A percentile compares a stretch with the other conserved stretches of the same genome.
Conservation (phyloP, 2,113 vertebrate genomes). For the Pterophyllum scalare region DNA sequence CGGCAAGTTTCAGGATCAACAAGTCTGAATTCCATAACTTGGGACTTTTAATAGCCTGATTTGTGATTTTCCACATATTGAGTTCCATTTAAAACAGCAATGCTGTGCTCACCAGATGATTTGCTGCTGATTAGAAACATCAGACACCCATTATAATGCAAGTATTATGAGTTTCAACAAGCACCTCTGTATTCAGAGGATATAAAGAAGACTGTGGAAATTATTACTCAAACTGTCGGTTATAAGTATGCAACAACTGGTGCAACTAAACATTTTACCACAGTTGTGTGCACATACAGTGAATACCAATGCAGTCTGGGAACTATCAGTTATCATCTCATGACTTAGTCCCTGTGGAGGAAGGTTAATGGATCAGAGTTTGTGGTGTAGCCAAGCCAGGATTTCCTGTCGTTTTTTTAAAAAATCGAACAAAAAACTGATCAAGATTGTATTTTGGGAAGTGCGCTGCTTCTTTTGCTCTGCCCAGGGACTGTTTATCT, state of each 20-base stretch:
- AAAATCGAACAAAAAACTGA: not conserved
- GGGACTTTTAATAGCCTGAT: not conserved
- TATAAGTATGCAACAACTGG: not conserved
- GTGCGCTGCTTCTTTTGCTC: not conserved
- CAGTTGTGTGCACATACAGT: not conserved
- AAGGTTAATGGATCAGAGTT: not conserved
- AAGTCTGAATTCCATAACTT: not conserved
- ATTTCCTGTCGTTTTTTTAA: not conserved
- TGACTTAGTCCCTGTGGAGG: not conserved
- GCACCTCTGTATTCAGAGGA: too few species aligned
- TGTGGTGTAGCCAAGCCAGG: not conserved
- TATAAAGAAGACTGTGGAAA: not conserved
- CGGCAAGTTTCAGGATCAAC: not conserved
- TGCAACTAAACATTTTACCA: not conserved
- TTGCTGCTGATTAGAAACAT: not conserved
- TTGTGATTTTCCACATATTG: not conserved
- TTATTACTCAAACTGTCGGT: not conserved
- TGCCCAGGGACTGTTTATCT: not conserved
- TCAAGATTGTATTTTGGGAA: not conserved
- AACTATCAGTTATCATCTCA: not conserved
- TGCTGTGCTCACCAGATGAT: not conserved
- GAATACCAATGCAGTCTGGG: not conserved
- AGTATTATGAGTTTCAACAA: not conserved
- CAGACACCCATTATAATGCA: not conserved
- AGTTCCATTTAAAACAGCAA: not conserved